A percentile compares a stretch with the other conserved stretches of the same genome.
Conservation (phyloP, 1,140 invertebrate genomes). For the Cotesia vestalis region DNA sequence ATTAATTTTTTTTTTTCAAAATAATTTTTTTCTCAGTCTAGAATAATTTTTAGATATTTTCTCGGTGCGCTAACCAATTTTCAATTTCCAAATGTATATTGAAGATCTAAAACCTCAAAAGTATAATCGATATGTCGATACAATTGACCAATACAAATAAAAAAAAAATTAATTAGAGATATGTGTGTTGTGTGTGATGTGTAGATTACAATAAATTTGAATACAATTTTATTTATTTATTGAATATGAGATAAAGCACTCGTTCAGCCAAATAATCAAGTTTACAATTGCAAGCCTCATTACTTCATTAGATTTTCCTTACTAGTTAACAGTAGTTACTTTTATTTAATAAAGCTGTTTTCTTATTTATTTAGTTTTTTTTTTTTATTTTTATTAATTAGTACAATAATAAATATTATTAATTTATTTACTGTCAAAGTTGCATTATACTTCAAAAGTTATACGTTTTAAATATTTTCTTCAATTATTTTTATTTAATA, state of each 20-base stretch:
- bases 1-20: too few species aligned
- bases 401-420: conserved; percentile 29
- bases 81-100: too few species aligned
- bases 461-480: conserved; percentile 36
- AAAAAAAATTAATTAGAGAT: too few species aligned
- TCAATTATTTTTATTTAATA: conserved; percentile 30
- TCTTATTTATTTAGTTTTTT: conserved; percentile 29
- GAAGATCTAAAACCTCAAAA: too few species aligned
- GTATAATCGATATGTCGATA: too few species aligned
- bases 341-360: conserved; percentile 39
- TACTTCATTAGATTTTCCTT: conserved; percentile 7
- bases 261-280: conserved; percentile 46
- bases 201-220: too few species aligned
- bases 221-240: neutral
- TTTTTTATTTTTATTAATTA: conserved; percentile 29
- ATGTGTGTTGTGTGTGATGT: too few species aligned
- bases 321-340: conserved; percentile 36
- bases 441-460: conserved; percentile 31
- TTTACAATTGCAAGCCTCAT: conserved; percentile 44
- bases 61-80: too few species aligned
- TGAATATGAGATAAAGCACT: conserved; percentile 47
- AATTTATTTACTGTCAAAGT: neutral
- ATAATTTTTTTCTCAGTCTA: too few species aligned
- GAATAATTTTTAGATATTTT: too few species aligned
- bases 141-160: too few species aligned